A percentile compares a stretch with the other conserved stretches of the same genome.
phyloP scores from a whole-genome alignment of 2,113 vertebrate genomes.

The Barbus barbus region DNA sequence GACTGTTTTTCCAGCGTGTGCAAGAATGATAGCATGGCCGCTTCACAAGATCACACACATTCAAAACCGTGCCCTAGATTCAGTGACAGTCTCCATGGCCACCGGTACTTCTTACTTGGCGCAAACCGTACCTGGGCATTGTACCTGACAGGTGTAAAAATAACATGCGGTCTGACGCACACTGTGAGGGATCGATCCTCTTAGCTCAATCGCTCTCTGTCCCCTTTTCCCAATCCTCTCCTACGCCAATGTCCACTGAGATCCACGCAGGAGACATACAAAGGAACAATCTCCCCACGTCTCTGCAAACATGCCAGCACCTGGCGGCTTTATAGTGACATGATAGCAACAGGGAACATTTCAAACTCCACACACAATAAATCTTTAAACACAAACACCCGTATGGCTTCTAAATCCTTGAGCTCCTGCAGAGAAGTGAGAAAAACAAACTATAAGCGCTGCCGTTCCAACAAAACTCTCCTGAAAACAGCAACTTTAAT shows the following conservation, averaged over 20 bases:
- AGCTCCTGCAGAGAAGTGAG: not conserved
- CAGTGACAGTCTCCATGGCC: constrained; percentile 27
- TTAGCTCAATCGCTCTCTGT: constrained; percentile 23
- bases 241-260: constrained; percentile 23
- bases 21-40: constrained; percentile 27
- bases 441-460: not conserved
- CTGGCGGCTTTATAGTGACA: constrained; percentile 43
- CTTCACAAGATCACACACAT: constrained; percentile 39
- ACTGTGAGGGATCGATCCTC: constrained; percentile 45
- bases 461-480: not conserved
- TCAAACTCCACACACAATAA: constrained; percentile 10
- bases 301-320: constrained; percentile 54
- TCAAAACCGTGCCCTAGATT: constrained; percentile 49
- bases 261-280: constrained; percentile 43
- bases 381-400: constrained; percentile 13
- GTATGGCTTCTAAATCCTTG: not conserved
- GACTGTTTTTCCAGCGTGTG: constrained; percentile 14
- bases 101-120: constrained; percentile 16
- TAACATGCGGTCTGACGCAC: constrained; percentile 42
- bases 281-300: constrained; percentile 51
- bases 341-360: constrained; percentile 21
- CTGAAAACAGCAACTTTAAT: not conserved
- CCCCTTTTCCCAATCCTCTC: not conserved
- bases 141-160: constrained; percentile 59
- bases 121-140: not conserved